A percentile compares a stretch with the other conserved stretches of the same genome.
These are phyloP conservation scores for Styela plicata DNA, from an alignment of 23 tunicate species.

Conservation along the genomic window DNA sequence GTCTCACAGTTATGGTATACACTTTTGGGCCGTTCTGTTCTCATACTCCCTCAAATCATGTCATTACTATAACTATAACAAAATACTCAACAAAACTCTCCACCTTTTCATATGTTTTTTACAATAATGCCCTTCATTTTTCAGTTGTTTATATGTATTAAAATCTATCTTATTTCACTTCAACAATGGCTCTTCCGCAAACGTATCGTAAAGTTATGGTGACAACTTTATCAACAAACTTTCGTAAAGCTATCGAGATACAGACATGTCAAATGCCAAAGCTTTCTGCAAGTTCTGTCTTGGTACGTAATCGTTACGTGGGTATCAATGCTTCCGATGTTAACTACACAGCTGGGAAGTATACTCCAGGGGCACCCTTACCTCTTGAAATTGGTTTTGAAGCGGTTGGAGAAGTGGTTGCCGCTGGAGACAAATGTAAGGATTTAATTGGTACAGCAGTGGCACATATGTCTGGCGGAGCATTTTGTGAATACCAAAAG, in stretches of 20 bases:
- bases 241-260: constrained; percentile 80
- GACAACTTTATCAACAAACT: constrained; percentile 45
- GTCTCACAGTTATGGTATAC: too few species aligned
- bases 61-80: too few species aligned
- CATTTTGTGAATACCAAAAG: constrained; percentile 86
- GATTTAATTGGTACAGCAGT: constrained; percentile 62
- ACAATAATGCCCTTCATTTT: too few species aligned
- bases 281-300: constrained; percentile 32
- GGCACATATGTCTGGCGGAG: constrained; percentile 78
- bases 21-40: too few species aligned
- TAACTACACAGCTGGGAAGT: constrained; percentile 87
- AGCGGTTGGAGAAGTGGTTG: constrained; percentile 95
- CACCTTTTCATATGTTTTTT: too few species aligned
- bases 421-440: constrained; percentile 49
- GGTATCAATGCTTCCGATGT: constrained; percentile 96
- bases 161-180: background rate
- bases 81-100: too few species aligned
- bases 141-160: too few species aligned
- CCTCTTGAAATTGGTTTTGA: constrained; percentile 97
- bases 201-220: constrained; percentile 69
- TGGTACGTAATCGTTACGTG: constrained; percentile 68
- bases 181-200: constrained; percentile 47
- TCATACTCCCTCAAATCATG: too few species aligned
- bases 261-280: constrained; percentile 47
- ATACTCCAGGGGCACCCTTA: constrained; percentile 56